Percentiles rank a stretch among this genome's conserved stretches.
Evolutionary conservation across 2,888 invertebrate genomes (phyloP).

Genomic region (Tenodera sinensis): DNA sequence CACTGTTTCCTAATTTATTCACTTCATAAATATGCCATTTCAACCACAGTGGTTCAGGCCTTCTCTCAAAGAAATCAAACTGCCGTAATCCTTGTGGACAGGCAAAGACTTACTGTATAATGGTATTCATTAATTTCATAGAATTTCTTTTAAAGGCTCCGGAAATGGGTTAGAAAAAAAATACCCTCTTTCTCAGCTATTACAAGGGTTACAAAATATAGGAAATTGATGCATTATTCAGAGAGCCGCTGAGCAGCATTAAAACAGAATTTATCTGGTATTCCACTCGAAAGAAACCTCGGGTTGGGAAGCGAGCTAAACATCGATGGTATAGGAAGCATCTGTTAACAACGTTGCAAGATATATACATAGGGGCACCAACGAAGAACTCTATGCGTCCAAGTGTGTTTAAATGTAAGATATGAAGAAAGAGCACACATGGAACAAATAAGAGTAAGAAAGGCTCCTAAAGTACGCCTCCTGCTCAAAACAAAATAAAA

Average conservation of each 20-base stretch:
- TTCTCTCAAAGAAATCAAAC: neutral
- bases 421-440: too few species aligned
- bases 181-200: neutral
- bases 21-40: neutral
- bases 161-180: neutral
- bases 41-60: neutral
- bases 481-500: too few species aligned
- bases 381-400: too few species aligned
- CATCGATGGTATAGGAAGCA: too few species aligned
- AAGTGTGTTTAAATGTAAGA: too few species aligned
- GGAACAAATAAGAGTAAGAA: too few species aligned
- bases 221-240: neutral
- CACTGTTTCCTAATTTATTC: too few species aligned
- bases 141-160: neutral
- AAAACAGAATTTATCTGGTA: neutral
- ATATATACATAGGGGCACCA: too few species aligned
- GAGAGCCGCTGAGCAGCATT: neutral
- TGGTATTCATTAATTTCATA: neutral
- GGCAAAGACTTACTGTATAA: neutral
- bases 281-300: neutral
- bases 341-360: too few species aligned
- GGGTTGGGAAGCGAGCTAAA: neutral
- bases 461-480: too few species aligned
- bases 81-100: neutral
- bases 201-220: neutral